Base-by-base conservation (phyloP, 2,888 invertebrate species). In the Cephus pulcher region DNA sequence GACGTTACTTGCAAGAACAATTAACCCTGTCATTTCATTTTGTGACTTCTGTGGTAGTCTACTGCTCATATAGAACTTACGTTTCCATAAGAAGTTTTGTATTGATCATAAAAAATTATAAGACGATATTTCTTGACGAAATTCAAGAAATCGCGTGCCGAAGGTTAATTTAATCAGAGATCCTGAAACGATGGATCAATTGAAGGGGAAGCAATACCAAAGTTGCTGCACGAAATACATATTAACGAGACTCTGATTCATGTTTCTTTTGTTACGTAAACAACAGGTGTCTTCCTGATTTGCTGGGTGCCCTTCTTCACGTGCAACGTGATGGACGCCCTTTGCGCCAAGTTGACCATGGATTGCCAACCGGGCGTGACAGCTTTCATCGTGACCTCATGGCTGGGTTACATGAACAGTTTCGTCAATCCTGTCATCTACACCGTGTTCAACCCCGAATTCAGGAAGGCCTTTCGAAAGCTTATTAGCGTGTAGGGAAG, bases 241-340 rank as follows among this genome's bases (percentile, higher is more conserved):
- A 56, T 23, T 23, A 56, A 1, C 23, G 40, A 15, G 40, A 56
- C 23, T 9, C 23, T 56, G 40, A 56, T 1, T 23, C 40, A 23
- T 56, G 40, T 23, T 56, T 56, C 40, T 56, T 56, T 56, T 56
- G 40, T 56, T 56, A 56, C 23, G 4, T 56, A 56, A 56, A 56
- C 32, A 33, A n/a, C 94, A 99, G 99, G 98, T 87, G 98, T 99
- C 3, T 99, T 99, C 92, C 95, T 99, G 71, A 95, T 98, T 89
- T 99, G 99, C 93, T 99, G 99, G 99, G 96, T 98, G 81, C 99
- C 99, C 69, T 99, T 99, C 94, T 99, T 99, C 94, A 97, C 98
- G 2, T 98, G 98, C 93, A 98, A 98, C 92, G 98, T 99, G 84
- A 95, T 98, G 93, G 98, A 98, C 90, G 99, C 99, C 12, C 95